A percentile compares a stretch with the other conserved stretches of the same genome.
Evolutionary conservation across 2,888 invertebrate genomes (phyloP).

Genomic region (Charanyca ferruginea): DNA sequence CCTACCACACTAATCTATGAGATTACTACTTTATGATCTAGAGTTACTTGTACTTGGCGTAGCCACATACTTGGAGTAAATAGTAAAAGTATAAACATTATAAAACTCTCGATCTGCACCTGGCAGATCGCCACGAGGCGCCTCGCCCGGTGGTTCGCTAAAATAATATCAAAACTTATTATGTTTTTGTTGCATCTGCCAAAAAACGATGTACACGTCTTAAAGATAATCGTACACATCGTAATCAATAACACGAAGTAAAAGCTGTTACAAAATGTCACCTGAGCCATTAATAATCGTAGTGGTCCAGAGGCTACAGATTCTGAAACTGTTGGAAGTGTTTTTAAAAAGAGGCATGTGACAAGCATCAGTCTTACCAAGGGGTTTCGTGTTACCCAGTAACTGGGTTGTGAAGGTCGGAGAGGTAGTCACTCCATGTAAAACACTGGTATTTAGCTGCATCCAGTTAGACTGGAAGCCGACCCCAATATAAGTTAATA

Average conservation of each 20-base stretch:
- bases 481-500: no score
- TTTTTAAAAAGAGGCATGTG: not conserved
- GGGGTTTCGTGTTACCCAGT: no score
- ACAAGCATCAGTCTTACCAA: not conserved
- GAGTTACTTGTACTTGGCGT: slow-evolving; percentile 9
- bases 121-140: slow-evolving; percentile 72
- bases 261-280: not conserved
- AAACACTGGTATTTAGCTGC: no score
- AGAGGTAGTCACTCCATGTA: no score
- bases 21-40: slow-evolving; percentile 16
- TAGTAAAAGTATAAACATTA: slow-evolving; percentile 30
- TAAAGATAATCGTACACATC: slow-evolving; percentile 9
- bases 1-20: not conserved
- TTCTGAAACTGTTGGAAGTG: not conserved
- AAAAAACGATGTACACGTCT: slow-evolving; percentile 42
- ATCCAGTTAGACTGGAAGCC: no score
- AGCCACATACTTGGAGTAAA: slow-evolving; percentile 15
- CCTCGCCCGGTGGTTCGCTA: slow-evolving; percentile 56
- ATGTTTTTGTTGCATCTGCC: slow-evolving; percentile 68
- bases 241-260: not conserved
- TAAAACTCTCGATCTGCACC: slow-evolving; percentile 31
- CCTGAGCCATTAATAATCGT: not conserved
- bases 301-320: not conserved
- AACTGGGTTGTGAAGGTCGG: no score
- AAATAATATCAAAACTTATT: slow-evolving; percentile 63